Evolutionary conservation across 1,140 invertebrate genomes (phyloP).

Genomic region (Drosophila pallidifrons): DNA sequence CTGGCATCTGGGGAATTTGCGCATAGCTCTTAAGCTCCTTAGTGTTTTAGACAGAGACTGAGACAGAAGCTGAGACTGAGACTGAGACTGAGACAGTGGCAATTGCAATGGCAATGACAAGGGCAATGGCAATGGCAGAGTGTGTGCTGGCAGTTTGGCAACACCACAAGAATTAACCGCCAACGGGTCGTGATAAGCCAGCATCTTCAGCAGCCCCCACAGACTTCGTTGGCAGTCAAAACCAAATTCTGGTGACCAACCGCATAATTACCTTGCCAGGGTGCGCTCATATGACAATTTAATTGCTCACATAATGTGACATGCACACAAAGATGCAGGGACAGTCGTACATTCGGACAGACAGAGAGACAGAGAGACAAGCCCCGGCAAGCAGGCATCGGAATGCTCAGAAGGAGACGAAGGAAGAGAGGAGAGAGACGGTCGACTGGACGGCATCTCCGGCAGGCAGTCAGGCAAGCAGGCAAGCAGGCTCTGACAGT

Average conservation of each 20-base stretch:
- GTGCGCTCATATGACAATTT: slow-evolving; percentile 75
- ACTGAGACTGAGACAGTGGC: not conserved
- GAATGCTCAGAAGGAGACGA: not conserved
- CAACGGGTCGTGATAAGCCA: slow-evolving; percentile 51
- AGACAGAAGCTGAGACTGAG: no score
- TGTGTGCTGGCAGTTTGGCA: slow-evolving; percentile 30
- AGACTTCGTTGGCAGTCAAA: slow-evolving; percentile 48
- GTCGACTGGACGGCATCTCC: no score
- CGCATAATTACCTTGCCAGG: slow-evolving; percentile 73
- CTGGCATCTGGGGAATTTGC: slow-evolving; percentile 21
- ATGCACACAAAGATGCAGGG: slow-evolving; percentile 56
- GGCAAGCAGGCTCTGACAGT: slow-evolving; percentile 20
- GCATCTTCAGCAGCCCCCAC: slow-evolving; percentile 42
- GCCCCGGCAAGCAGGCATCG: not conserved
- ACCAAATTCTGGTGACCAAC: slow-evolving; percentile 49
- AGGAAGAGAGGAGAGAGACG: no score
- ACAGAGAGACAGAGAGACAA: slow-evolving; percentile 4
- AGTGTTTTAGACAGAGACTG: slow-evolving; percentile 19
- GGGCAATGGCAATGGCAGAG: not conserved
- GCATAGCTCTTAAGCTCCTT: slow-evolving; percentile 43
- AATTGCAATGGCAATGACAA: not conserved
- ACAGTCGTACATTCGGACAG: slow-evolving; percentile 1
- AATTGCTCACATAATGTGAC: slow-evolving; percentile 77
- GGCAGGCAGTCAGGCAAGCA: not conserved
- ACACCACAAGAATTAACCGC: slow-evolving; percentile 53